These are phyloP conservation scores for Magallana angulata DNA, from an alignment of 1,140 invertebrate species.

Conservation along the genomic window DNA sequence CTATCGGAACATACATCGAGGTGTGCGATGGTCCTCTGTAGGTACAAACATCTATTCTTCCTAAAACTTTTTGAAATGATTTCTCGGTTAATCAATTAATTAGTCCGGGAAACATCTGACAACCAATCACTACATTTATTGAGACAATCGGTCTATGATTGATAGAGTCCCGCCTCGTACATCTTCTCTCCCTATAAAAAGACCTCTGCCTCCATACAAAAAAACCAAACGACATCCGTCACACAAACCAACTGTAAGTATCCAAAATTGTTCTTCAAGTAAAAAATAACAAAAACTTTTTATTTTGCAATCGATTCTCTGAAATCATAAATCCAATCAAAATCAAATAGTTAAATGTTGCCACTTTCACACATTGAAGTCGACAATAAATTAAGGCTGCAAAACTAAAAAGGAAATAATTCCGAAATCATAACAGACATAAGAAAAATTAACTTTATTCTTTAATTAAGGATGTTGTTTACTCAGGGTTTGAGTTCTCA, in stretches of 20 bases:
- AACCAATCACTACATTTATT: conserved; percentile 21
- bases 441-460: too few relatives aligned
- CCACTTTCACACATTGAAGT: too few relatives aligned
- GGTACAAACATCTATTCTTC: neutral
- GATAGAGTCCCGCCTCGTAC: neutral
- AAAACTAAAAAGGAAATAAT: too few relatives aligned
- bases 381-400: too few relatives aligned
- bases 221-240: neutral
- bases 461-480: too few relatives aligned
- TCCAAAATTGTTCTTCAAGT: too few relatives aligned
- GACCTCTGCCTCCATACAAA: neutral
- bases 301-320: too few relatives aligned
- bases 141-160: neutral
- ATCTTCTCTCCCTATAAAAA: conserved; percentile 20
- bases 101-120: neutral
- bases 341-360: too few relatives aligned
- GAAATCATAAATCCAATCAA: too few relatives aligned
- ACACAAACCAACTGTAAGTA: neutral
- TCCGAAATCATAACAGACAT: too few relatives aligned
- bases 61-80: neutral
- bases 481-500: too few relatives aligned
- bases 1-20: neutral
- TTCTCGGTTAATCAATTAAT: conserved; percentile 20
- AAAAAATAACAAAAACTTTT: too few relatives aligned
- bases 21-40: neutral